Evolutionary conservation across 2,797 vertebrate genomes (phyloP).

Genomic region (Eurystomus glaucurus): DNA sequence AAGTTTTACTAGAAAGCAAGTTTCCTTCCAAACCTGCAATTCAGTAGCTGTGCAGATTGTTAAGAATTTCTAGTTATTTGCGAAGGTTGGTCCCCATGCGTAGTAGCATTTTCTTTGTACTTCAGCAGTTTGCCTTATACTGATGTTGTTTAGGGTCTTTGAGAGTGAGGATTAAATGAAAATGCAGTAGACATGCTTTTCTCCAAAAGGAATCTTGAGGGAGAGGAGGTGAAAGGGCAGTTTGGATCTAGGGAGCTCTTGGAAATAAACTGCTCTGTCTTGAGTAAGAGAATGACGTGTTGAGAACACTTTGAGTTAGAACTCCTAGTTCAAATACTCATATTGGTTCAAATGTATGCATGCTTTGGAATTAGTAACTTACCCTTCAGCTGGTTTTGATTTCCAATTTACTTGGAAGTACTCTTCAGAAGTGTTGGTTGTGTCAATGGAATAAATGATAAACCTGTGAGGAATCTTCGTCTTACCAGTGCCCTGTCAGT

Average conservation of each 20-base stretch:
- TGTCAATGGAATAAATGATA: background rate
- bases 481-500: background rate
- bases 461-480: background rate
- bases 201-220: background rate
- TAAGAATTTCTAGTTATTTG: background rate
- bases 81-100: background rate
- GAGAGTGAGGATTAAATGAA: background rate
- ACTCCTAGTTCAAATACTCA: background rate
- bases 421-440: background rate
- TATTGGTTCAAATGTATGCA: background rate
- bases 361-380: background rate
- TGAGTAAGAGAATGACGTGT: background rate
- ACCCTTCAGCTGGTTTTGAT: background rate
- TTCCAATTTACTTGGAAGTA: background rate
- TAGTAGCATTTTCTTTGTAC: background rate
- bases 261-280: background rate
- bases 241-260: background rate
- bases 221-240: background rate
- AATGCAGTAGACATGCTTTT: background rate
- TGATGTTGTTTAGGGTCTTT: background rate
- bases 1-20: background rate
- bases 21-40: background rate
- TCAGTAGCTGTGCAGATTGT: background rate
- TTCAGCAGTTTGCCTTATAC: background rate
- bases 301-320: background rate